Conservation (phyloP, 2,888 invertebrate species). For the Crioceris asparagi region DNA sequence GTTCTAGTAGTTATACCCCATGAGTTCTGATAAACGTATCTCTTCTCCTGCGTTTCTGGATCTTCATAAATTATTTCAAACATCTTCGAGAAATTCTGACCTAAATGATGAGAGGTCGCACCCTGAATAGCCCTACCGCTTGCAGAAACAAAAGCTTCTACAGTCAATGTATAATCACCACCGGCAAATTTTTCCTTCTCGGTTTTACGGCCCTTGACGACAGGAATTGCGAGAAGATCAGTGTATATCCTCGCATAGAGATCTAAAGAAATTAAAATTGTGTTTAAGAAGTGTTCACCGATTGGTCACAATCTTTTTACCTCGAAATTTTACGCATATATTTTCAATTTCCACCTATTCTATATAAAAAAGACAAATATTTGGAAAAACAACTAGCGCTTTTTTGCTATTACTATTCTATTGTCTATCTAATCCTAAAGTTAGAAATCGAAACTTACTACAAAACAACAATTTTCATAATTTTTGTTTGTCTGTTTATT, state of each 20-base stretch:
- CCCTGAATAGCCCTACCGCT: constrained; percentile 93
- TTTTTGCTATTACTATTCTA: too few species aligned
- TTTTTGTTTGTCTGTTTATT: too few species aligned
- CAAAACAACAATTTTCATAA: too few species aligned
- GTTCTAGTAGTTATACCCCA: constrained; percentile 98
- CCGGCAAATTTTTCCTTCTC: constrained; percentile 99
- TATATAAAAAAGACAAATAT: too few species aligned
- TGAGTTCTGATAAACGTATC: constrained; percentile 91
- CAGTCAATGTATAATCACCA: constrained; percentile 92
- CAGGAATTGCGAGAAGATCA: constrained; percentile 85
- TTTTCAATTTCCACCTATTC: too few species aligned
- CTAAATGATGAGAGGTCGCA: constrained; percentile 95
- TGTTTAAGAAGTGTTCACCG: too few species aligned
- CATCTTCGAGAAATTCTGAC: constrained; percentile 99
- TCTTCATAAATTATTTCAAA: constrained; percentile 94
- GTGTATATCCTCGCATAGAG: constrained; percentile 87
- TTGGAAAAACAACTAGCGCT: too few species aligned
- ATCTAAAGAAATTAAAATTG: constrained; percentile 43
- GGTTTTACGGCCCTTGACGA: constrained; percentile 90
- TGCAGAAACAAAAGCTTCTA: constrained; percentile 90
- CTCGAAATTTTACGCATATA: too few species aligned
- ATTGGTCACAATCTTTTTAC: too few species aligned
- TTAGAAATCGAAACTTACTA: too few species aligned
- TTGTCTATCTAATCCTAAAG: too few species aligned
- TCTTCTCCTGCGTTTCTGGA: constrained; percentile 79